These are phyloP conservation scores for Hypocryptadius cinnamomeus DNA, from an alignment of 2,113 vertebrate species.

Conservation along the genomic window DNA sequence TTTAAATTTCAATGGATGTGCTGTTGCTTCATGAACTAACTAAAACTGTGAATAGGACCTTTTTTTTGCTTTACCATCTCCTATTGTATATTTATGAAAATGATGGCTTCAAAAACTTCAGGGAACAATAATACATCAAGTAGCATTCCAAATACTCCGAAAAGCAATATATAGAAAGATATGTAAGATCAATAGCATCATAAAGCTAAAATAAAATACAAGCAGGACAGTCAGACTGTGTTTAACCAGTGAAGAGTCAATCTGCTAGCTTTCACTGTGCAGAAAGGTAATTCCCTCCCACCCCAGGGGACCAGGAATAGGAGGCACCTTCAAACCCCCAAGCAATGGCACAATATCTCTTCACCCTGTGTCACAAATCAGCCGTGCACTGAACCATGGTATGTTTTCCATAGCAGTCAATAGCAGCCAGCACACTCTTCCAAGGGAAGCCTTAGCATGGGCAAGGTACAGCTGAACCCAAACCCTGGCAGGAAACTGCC, in stretches of 20 bases:
- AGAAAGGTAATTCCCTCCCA: neutral
- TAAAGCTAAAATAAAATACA: constrained; percentile 10
- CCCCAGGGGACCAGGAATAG: neutral
- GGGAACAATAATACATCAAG: constrained; percentile 8
- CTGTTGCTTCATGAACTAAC: constrained; percentile 34
- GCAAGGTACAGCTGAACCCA: neutral
- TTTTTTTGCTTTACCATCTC: constrained; percentile 39
- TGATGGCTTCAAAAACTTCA: constrained; percentile 30
- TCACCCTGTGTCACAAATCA: neutral
- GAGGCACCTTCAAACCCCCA: neutral
- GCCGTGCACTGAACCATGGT: neutral
- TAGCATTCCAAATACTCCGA: neutral
- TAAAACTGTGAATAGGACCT: constrained; percentile 46
- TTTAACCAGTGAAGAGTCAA: neutral
- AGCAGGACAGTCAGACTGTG: neutral
- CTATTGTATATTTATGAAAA: constrained; percentile 53
- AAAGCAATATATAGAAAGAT: neutral
- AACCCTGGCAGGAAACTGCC: neutral
- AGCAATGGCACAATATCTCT: neutral
- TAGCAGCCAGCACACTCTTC: neutral
- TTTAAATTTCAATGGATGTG: constrained; percentile 56
- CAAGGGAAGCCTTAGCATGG: neutral
- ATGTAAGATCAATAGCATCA: neutral
- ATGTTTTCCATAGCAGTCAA: neutral
- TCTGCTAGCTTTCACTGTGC: neutral